Evolutionary conservation across 2,113 vertebrate genomes (phyloP).

Genomic region (Xiphorhynchus elegans): DNA sequence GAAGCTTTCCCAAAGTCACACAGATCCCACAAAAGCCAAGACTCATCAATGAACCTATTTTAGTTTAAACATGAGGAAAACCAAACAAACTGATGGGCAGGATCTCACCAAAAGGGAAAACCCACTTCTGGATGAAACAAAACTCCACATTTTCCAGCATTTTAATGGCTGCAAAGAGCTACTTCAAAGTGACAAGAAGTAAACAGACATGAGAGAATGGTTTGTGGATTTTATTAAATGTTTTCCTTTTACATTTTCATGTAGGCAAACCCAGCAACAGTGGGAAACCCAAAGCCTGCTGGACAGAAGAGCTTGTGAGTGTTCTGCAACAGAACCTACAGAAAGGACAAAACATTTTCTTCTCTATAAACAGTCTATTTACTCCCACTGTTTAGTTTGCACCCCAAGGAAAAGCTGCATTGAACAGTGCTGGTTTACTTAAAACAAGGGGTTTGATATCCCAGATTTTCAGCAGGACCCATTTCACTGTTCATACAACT

Average conservation of each 20-base stretch:
- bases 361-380: background rate
- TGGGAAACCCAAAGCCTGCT: background rate
- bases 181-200: background rate
- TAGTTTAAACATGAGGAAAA: background rate
- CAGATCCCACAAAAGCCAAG: background rate
- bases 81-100: background rate
- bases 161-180: background rate
- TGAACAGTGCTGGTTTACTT: background rate
- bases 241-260: background rate
- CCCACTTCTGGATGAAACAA: background rate
- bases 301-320: background rate
- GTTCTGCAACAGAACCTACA: background rate
- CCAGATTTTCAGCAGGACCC: background rate
- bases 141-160: background rate
- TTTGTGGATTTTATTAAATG: conserved; percentile 6
- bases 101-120: background rate
- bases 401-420: background rate
- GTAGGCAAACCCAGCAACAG: background rate
- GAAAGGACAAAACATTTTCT: background rate
- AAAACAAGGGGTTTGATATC: background rate
- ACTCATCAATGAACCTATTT: background rate
- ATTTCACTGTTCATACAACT: background rate
- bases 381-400: background rate
- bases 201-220: rapidly evolving
- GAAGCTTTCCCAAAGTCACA: background rate